Evolutionary conservation across 2,797 vertebrate genomes (phyloP).

Genomic region (Allenopithecus nigroviridis): DNA sequence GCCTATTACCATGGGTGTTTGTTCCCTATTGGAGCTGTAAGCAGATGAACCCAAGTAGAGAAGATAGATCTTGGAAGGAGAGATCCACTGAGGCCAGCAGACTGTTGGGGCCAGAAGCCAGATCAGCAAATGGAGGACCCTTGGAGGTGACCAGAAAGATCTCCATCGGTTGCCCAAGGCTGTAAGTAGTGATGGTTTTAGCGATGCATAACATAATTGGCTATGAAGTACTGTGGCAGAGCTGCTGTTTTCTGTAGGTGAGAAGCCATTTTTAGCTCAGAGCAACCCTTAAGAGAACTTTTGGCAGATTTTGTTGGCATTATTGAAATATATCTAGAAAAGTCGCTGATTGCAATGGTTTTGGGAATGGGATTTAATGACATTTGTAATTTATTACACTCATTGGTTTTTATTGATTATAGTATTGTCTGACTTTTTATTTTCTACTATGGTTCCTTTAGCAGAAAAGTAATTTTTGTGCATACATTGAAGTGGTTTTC

Average conservation of each 20-base stretch:
- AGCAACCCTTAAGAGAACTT: background rate
- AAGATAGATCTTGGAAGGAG: conserved; percentile 35
- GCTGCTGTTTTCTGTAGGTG: conserved; percentile 21
- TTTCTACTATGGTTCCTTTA: conserved; percentile 69
- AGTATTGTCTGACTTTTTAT: conserved; percentile 30
- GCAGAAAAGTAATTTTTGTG: conserved; percentile 76
- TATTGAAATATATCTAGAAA: conserved; percentile 28
- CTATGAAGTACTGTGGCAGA: background rate
- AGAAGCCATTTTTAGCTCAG: conserved; percentile 52
- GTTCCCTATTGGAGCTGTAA: conserved; percentile 38
- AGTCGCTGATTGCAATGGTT: conserved; percentile 46
- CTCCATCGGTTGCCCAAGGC: background rate
- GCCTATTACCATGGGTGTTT: conserved; percentile 50
- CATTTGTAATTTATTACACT: conserved; percentile 78
- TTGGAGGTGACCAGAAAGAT: conserved; percentile 27
- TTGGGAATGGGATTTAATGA: conserved; percentile 61
- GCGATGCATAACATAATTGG: background rate
- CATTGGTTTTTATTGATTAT: conserved; percentile 71
- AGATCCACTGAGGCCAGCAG: background rate
- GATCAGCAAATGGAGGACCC: background rate
- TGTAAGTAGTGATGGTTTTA: conserved; percentile 50
- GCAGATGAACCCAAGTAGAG: conserved; percentile 24
- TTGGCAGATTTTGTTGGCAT: conserved; percentile 45
- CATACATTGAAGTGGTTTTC: conserved; percentile 72
- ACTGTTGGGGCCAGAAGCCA: conserved; percentile 17